phyloP scores from a whole-genome alignment of 1,140 invertebrate species.

The Drosophila littoralis region DNA sequence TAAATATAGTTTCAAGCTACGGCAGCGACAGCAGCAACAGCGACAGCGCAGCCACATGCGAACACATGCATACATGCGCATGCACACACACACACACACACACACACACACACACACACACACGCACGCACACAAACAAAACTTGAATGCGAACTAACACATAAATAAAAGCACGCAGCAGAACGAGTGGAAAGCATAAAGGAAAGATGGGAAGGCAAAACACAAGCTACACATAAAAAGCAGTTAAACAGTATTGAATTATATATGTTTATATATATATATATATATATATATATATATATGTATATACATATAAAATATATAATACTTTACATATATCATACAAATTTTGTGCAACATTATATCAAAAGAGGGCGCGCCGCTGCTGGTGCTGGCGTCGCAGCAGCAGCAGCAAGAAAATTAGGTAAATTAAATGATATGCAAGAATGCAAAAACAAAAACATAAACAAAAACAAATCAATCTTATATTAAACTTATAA shows the following conservation, averaged over 20 bases:
- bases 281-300: constrained; percentile 42
- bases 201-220: constrained; percentile 18
- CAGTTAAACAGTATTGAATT: constrained; percentile 55
- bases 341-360: constrained; percentile 78
- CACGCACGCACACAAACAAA: no score
- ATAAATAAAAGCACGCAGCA: neutral
- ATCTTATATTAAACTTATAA: constrained; percentile 23
- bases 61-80: neutral
- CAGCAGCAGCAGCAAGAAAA: constrained; percentile 35
- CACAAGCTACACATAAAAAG: constrained; percentile 60
- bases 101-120: no score
- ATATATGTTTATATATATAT: constrained; percentile 41
- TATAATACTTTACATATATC: constrained; percentile 51
- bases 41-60: constrained; percentile 15
- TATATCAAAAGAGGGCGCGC: constrained; percentile 70
- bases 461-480: constrained; percentile 17
- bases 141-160: no score
- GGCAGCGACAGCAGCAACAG: constrained; percentile 22
- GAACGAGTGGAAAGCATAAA: constrained; percentile 3
- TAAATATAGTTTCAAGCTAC: constrained; percentile 40
- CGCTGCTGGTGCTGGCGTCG: constrained; percentile 33
- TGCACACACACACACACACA: constrained; percentile 27
- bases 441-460: constrained; percentile 43
- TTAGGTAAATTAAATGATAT: constrained; percentile 59
- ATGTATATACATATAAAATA: constrained; percentile 39